A percentile compares a stretch with the other conserved stretches of the same genome.
Evolutionary conservation across 1,140 invertebrate genomes (phyloP).

Genomic region (Cheumatopsyche charites): DNA sequence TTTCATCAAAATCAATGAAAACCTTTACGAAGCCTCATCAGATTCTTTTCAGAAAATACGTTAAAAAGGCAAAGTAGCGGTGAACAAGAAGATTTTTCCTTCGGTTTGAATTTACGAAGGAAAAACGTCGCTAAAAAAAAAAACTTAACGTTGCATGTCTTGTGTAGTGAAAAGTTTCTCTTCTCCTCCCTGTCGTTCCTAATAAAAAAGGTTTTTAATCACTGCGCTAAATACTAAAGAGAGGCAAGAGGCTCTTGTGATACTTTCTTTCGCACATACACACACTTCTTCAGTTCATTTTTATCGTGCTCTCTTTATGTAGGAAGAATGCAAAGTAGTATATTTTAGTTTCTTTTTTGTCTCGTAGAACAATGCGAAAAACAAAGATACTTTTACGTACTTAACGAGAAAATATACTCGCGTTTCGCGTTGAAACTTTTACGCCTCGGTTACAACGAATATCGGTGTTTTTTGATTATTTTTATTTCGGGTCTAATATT

Average conservation of each 20-base stretch:
- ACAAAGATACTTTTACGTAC: neutral
- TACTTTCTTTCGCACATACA: neutral
- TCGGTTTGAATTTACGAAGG: slow-evolving; percentile 16
- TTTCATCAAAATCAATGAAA: too few relatives aligned
- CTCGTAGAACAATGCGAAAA: neutral
- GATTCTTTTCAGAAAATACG: too few relatives aligned
- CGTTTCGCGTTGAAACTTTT: too few relatives aligned
- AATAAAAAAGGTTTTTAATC: slow-evolving; percentile 34
- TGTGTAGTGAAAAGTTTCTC: slow-evolving; percentile 21
- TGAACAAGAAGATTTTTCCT: neutral
- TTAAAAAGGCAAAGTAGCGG: too few relatives aligned
- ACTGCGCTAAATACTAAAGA: slow-evolving; percentile 20
- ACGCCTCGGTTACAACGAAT: too few relatives aligned
- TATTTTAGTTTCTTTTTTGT: slow-evolving; percentile 16
- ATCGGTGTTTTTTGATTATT: too few relatives aligned
- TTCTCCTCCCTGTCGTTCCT: neutral
- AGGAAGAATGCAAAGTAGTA: slow-evolving; percentile 26
- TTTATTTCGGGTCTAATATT: too few relatives aligned
- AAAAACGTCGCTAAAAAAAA: slow-evolving; percentile 4
- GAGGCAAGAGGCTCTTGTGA: neutral
- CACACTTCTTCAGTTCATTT: neutral
- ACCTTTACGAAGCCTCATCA: too few relatives aligned
- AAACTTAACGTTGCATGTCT: slow-evolving; percentile 25
- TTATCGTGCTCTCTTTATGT: neutral
- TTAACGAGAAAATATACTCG: too few relatives aligned